Evolutionary conservation across 2,888 invertebrate genomes (phyloP), one percentile per base, ranked within the genome.

Genomic region (Capitulum mitella): DNA sequence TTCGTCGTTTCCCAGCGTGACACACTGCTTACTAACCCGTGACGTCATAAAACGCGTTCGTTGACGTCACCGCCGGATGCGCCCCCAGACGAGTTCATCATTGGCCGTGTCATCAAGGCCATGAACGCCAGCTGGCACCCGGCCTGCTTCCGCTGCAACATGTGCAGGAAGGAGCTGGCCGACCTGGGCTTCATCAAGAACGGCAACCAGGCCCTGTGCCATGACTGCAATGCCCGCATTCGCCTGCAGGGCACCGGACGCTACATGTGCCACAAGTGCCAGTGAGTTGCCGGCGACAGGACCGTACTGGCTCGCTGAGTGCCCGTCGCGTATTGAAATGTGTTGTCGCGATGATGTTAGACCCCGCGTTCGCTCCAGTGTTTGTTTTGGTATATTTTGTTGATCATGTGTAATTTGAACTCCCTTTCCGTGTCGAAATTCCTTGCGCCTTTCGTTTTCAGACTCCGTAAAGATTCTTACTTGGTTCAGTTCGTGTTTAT

Each of bases 91-190:
- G 97, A 97, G 86, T 99, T 99, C 86, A 95, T 99, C 80, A 96
- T 98, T 85, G 99, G 99, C 0, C 91, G 99, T 80, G 99, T 99
- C 76, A 99, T 99, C 85, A 99, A 99, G 86, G 99, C 99, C 0
- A 98, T 99, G 97, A 97, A 98, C 84, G 91, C 95, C 51, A 97
- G 95, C 86, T 99, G 99, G 99, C 99, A 99, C 88, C 98, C 98
- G 2, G 90, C 91, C 80, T 99, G 99, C 86, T 99, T 99, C 89
- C 91, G 94, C 37, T 99, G 99, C 85, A 94, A 98, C 85, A 90
- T 95, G 86, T 99, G 99, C 86, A 90, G 89, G 83, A 90, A 92
- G 80, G 94, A 95, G 85, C 88, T 99, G 82, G 97, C 98, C 0
- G 99, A 99, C 86, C 91, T 93, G 78, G 99, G 99, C 26, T 99